Conservation (phyloP, 2,888 invertebrate species). For the Cephalotes varians region DNA sequence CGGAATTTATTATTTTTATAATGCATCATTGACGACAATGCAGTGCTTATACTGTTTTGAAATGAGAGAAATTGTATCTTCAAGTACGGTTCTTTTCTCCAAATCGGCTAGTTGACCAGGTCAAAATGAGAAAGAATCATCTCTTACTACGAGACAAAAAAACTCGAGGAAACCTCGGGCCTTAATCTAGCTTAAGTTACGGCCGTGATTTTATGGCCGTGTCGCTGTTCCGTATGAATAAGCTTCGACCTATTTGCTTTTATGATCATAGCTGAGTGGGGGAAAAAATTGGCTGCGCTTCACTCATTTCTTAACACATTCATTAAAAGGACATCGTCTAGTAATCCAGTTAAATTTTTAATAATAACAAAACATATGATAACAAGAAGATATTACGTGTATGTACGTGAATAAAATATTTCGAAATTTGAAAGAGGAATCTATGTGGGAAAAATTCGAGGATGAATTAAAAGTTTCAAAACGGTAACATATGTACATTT, state of each 20-base stretch:
- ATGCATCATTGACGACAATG: no score
- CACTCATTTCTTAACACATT: not conserved
- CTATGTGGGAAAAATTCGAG: not conserved
- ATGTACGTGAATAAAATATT: not conserved
- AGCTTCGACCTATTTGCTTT: slow-evolving; percentile 56
- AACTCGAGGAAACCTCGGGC: slow-evolving; percentile 50
- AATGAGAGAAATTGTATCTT: slow-evolving; percentile 20
- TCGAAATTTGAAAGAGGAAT: not conserved
- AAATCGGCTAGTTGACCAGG: slow-evolving; percentile 62
- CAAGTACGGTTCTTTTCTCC: not conserved
- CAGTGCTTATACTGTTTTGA: not conserved
- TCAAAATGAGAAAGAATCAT: slow-evolving; percentile 51
- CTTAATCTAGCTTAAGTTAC: slow-evolving; percentile 70
- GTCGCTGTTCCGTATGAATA: slow-evolving; percentile 59
- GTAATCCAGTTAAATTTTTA: not conserved
- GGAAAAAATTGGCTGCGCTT: not conserved
- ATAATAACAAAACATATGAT: not conserved
- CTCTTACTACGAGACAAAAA: slow-evolving; percentile 22
- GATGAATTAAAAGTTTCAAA: not conserved
- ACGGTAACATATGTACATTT: not conserved
- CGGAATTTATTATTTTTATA: no score
- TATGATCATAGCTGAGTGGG: slow-evolving; percentile 50
- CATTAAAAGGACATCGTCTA: not conserved
- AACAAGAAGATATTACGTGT: not conserved
- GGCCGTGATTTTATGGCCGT: slow-evolving; percentile 68